phyloP scores from a whole-genome alignment of 2,797 vertebrate genomes.

The Sebastolobus alascanus region DNA sequence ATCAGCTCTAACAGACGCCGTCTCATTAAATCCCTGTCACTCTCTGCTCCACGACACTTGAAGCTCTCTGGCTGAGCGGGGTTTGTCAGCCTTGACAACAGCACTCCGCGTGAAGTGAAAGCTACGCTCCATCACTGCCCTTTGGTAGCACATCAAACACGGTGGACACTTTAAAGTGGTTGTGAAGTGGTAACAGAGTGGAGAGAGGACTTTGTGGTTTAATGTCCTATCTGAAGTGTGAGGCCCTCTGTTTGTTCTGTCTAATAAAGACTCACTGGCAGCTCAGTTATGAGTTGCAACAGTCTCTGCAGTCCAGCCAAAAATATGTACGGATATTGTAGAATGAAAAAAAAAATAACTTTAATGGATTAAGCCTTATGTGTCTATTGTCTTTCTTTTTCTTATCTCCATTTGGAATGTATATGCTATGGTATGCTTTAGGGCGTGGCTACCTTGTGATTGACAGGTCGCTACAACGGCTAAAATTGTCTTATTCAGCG shows the following conservation, averaged over 20 bases:
- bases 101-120: slow-evolving; percentile 1
- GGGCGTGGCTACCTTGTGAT: background rate
- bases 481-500: too few species aligned
- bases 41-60: slow-evolving; percentile 23
- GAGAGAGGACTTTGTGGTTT: slow-evolving; percentile 21
- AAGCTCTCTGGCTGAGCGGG: slow-evolving; percentile 7
- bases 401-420: background rate
- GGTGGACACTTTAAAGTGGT: slow-evolving; percentile 11
- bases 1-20: slow-evolving; percentile 13
- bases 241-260: slow-evolving; percentile 3
- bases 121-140: slow-evolving; percentile 10
- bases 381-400: background rate
- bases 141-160: slow-evolving; percentile 23
- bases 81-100: slow-evolving; percentile 18
- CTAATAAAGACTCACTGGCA: background rate
- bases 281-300: background rate
- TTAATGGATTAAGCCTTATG: background rate
- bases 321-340: too few species aligned
- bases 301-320: background rate
- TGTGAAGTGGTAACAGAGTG: slow-evolving; percentile 33
- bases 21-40: slow-evolving; percentile 30
- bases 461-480: too few species aligned
- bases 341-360: too few species aligned
- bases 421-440: background rate
- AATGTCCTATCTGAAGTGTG: slow-evolving; percentile 17